phyloP scores from a whole-genome alignment of 1,140 invertebrate genomes.

The Tetramorium simillimum region DNA sequence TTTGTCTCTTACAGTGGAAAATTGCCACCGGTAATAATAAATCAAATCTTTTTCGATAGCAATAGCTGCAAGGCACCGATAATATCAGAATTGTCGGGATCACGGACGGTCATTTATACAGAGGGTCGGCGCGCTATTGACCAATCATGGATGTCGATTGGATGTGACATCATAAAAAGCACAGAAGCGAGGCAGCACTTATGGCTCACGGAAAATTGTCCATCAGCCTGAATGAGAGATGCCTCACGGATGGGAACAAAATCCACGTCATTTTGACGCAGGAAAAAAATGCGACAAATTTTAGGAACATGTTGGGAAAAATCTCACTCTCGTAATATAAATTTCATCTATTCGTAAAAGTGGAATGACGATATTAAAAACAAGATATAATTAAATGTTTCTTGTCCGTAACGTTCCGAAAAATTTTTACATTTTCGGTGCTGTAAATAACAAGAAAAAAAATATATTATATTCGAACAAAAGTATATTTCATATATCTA shows the following conservation, averaged over 20 bases:
- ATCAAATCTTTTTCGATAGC: conserved; percentile 54
- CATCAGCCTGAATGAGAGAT: conserved; percentile 65
- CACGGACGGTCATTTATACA: conserved; percentile 51
- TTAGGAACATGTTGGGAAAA: conserved; percentile 15
- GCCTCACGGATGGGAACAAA: conserved; percentile 23
- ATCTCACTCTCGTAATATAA: not conserved
- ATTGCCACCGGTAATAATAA: conserved; percentile 31
- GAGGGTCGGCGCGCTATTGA: conserved; percentile 40
- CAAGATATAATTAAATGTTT: conserved; percentile 5
- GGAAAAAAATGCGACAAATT: conserved; percentile 58
- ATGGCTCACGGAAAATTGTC: conserved; percentile 63
- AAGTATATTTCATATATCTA: not conserved
- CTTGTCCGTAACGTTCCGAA: not conserved
- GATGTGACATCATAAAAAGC: conserved; percentile 73
- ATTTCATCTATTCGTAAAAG: not conserved
- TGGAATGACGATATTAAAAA: not conserved
- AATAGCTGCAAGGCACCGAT: conserved; percentile 50
- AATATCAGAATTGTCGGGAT: conserved; percentile 58
- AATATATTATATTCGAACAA: not conserved
- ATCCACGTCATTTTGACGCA: conserved; percentile 48
- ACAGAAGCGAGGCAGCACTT: conserved; percentile 62
- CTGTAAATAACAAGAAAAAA: not conserved
- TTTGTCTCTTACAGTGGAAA: not conserved
- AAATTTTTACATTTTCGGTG: not conserved
- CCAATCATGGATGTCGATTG: conserved; percentile 65